These are phyloP conservation scores for Magallana ariakensis DNA, from an alignment of 1,140 invertebrate genomes.

Conservation along the genomic window DNA sequence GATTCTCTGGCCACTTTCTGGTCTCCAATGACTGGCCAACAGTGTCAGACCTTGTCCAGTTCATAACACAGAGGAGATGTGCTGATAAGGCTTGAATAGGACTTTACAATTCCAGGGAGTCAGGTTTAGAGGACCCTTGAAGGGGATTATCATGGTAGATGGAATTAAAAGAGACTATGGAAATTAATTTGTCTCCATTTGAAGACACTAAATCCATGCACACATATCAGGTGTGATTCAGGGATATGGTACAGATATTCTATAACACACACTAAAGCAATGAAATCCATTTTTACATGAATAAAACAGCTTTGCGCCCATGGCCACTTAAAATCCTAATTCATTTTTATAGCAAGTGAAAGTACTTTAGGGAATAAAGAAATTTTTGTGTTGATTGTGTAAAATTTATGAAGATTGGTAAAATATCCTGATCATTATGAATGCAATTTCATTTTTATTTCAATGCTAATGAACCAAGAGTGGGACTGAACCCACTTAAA, in stretches of 20 bases:
- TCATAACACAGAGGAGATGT: not conserved
- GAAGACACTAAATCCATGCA: not conserved
- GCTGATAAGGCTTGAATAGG: not conserved
- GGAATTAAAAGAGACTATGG: constrained; percentile 1
- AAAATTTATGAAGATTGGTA: not conserved
- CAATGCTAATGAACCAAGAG: not conserved
- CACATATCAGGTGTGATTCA: not conserved
- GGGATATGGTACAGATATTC: not conserved
- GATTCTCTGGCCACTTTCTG: no score
- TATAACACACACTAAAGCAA: not conserved
- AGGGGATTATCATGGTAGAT: constrained; percentile 18
- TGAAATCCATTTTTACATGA: not conserved
- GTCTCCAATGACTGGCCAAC: not conserved
- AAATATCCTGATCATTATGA: not conserved
- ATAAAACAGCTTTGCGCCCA: not conserved
- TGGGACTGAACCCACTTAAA: not conserved
- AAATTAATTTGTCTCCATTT: not conserved
- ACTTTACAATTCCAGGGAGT: not conserved
- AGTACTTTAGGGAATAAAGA: not conserved
- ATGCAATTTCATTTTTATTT: not conserved
- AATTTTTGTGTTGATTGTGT: no score
- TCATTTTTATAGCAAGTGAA: not conserved
- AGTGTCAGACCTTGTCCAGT: not conserved
- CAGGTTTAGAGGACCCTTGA: not conserved
- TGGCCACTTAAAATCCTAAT: not conserved